Conservation (phyloP, 2,113 vertebrate genomes). For the Peromyscus californicus region DNA sequence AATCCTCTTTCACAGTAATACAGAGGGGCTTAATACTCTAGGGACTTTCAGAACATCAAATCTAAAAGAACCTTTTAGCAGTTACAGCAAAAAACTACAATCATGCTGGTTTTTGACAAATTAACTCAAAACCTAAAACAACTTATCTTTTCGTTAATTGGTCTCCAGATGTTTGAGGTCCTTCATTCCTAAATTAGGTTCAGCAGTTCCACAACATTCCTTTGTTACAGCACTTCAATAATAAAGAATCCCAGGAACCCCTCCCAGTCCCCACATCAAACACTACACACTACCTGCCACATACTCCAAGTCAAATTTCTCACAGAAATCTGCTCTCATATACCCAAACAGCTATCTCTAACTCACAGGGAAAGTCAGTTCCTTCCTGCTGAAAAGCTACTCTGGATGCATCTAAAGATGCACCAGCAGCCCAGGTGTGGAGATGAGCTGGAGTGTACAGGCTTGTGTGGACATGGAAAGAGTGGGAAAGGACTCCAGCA, state of each 20-base stretch:
- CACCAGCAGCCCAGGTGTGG: not conserved
- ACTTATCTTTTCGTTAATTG: slow-evolving; percentile 8
- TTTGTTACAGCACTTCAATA: slow-evolving; percentile 74
- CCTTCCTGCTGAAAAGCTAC: slow-evolving; percentile 1
- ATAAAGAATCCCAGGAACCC: slow-evolving; percentile 69
- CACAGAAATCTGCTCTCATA: slow-evolving; percentile 57
- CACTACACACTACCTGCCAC: not conserved
- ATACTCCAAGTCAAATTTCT: slow-evolving; percentile 22
- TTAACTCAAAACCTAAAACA: slow-evolving; percentile 8
- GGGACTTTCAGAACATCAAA: slow-evolving; percentile 24
- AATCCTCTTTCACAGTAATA: not conserved
- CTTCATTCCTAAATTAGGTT: slow-evolving; percentile 72
- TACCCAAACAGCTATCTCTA: slow-evolving; percentile 29
- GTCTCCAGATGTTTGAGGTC: slow-evolving; percentile 52
- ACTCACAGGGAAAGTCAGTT: not conserved
- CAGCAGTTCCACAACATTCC: slow-evolving; percentile 81
- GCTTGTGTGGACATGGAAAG: not conserved
- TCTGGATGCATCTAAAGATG: not conserved
- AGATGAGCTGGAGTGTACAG: not conserved
- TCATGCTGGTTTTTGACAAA: slow-evolving; percentile 19
- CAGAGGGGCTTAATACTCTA: not conserved
- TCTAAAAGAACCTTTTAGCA: not conserved
- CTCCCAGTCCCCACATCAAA: slow-evolving; percentile 12
- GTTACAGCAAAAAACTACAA: slow-evolving; percentile 27
- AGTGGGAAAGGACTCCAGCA: not conserved